Conservation (phyloP, 1,140 invertebrate genomes). For the Polyergus mexicanus region DNA sequence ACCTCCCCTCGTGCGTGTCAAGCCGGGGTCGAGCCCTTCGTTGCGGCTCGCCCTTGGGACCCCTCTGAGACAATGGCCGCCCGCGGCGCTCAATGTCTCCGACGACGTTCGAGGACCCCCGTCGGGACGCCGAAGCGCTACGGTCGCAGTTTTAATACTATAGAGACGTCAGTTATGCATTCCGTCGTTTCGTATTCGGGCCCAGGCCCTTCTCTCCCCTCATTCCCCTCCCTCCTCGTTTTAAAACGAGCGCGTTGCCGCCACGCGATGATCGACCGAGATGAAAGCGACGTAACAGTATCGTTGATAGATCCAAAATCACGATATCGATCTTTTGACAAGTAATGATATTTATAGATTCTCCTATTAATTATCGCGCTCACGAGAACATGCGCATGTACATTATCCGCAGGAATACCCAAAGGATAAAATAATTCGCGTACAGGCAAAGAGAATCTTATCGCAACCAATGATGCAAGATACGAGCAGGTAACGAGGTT, state of each 20-base stretch:
- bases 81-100: constrained; percentile 85
- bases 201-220: neutral
- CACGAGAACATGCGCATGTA: neutral
- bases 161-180: constrained; percentile 86
- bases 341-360: neutral
- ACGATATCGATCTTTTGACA: neutral
- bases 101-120: constrained; percentile 85
- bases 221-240: neutral
- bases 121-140: constrained; percentile 81
- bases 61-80: constrained; percentile 85
- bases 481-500: neutral
- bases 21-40: constrained; percentile 69
- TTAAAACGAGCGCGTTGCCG: constrained; percentile 6
- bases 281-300: neutral
- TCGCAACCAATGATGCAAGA: neutral
- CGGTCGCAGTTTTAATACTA: constrained; percentile 81
- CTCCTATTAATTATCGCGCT: too few species aligned
- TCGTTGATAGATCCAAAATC: neutral
- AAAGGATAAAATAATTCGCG: neutral
- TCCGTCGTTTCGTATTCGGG: constrained; percentile 80
- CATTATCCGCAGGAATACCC: neutral
- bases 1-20: constrained; percentile 81
- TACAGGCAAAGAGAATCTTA: neutral
- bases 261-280: neutral
- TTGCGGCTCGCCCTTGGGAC: constrained; percentile 70